Evolutionary conservation across 1,140 invertebrate genomes (phyloP).

Genomic region (Zaprionus nigranus): DNA sequence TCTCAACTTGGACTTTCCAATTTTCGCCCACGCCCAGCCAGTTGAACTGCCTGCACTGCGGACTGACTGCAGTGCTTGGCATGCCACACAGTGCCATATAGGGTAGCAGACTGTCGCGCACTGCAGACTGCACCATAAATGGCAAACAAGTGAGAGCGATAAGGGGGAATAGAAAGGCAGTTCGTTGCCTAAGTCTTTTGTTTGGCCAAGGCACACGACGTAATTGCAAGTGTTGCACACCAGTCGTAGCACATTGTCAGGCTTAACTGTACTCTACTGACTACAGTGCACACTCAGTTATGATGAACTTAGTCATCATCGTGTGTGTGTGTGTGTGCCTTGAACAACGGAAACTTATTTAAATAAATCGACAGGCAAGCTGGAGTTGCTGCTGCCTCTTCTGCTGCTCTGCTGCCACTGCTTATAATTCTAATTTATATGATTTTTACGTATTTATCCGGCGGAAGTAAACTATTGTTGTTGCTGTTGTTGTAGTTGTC

Average conservation of each 20-base stretch:
- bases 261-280: background rate
- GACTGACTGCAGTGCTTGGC: slow-evolving; percentile 17
- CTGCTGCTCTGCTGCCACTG: slow-evolving; percentile 21
- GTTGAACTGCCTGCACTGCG: slow-evolving; percentile 36
- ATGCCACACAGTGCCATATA: slow-evolving; percentile 29
- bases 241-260: background rate
- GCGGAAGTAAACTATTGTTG: slow-evolving; percentile 76
- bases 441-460: slow-evolving; percentile 80
- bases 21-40: slow-evolving; percentile 65
- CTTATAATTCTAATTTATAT: slow-evolving; percentile 77
- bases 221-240: slow-evolving; percentile 45
- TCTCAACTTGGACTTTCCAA: slow-evolving; percentile 66
- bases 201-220: slow-evolving; percentile 30
- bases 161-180: slow-evolving; percentile 46
- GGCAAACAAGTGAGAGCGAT: background rate
- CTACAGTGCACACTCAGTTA: slow-evolving; percentile 22
- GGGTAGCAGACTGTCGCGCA: slow-evolving; percentile 17
- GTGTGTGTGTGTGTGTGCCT: slow-evolving; percentile 38
- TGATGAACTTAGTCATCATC: slow-evolving; percentile 30
- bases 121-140: slow-evolving; percentile 26
- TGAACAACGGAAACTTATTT: slow-evolving; percentile 63
- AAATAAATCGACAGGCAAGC: slow-evolving; percentile 16
- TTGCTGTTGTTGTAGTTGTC: slow-evolving; percentile 22
- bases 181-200: slow-evolving; percentile 81
- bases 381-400: background rate